Evolutionary conservation across 1,140 invertebrate genomes (phyloP), one percentile per base, ranked within the genome.

Genomic region (Drosophila saltans): DNA sequence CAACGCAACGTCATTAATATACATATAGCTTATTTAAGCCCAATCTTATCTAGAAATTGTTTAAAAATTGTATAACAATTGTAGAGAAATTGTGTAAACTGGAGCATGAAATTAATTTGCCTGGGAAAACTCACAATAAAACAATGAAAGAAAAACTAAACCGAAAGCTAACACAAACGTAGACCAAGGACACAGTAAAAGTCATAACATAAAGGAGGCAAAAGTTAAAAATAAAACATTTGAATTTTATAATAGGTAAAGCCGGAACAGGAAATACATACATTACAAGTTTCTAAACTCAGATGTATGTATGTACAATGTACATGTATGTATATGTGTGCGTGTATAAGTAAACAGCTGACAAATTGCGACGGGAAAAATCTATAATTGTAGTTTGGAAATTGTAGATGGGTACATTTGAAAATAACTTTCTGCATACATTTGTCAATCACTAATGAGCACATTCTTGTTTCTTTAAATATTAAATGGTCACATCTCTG

Each of bases 301-400:
- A 36, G 3, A 52, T 58, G 64, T 70, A 70, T 76, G 75, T 10
- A 26, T 16, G 2, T 41, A 48, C 41, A 39, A 26, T 16, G 2
- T 69, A 60, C 36, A 10, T 52, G 45, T 11, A 10, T 24, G 8
- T 10, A 11, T 11, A 11, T 40, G 10, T 40, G 21, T 52, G 45
- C 2, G 45, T 10, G 45, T 52, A 8, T 55, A 30, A 33, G 36
- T 26, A 41, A 64, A 76, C 59, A 69, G 66, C 73, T 33, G 65
- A 72, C 58, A 40, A 59, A 55, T 41, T 75, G 59, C 48, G 26
- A 41, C 62, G 48, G 72, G 84, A 86, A 82, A 86, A 86, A 86
- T 86, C 83, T 83, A 86, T 86, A 86, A 83, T 81, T 72, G 48
- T 4, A 36, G 3, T 36, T 36, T 36, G 33, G 33, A 66, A 48